Evolutionary conservation across 2,797 vertebrate genomes (phyloP).

Genomic region (Chaetophractus vellerosus): DNA sequence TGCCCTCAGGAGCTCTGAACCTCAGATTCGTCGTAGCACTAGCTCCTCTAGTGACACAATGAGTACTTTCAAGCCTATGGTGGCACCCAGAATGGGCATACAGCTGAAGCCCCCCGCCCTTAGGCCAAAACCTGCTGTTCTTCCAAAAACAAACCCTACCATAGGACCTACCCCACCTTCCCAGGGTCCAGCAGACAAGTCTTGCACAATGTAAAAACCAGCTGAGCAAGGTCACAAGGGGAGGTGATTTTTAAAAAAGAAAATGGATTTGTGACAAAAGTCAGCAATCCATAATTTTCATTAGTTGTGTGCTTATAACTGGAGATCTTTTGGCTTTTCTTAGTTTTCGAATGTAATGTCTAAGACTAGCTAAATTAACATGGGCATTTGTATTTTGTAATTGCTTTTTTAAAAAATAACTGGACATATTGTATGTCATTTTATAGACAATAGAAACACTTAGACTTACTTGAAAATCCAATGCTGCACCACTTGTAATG

Average conservation of each 20-base stretch:
- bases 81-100: slow-evolving; percentile 97
- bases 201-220: slow-evolving; percentile 97
- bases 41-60: slow-evolving; percentile 96
- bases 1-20: slow-evolving; percentile 92
- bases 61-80: slow-evolving; percentile 98
- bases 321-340: slow-evolving; percentile 94
- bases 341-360: slow-evolving; percentile 94
- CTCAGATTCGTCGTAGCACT: slow-evolving; percentile 95
- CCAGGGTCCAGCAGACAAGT: slow-evolving; percentile 97
- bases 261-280: slow-evolving; percentile 85
- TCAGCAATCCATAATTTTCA: slow-evolving; percentile 88
- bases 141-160: slow-evolving; percentile 95
- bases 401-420: slow-evolving; percentile 89
- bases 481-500: slow-evolving; percentile 91
- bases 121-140: slow-evolving; percentile 97
- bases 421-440: slow-evolving; percentile 89
- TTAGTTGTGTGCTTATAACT: slow-evolving; percentile 94
- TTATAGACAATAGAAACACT: slow-evolving; percentile 89
- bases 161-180: slow-evolving; percentile 91
- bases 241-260: slow-evolving; percentile 79
- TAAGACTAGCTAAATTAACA: slow-evolving; percentile 94
- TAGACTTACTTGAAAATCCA: slow-evolving; percentile 92
- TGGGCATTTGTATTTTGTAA: slow-evolving; percentile 91
- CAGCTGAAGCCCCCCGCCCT: slow-evolving; percentile 98
- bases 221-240: slow-evolving; percentile 83